These are phyloP conservation scores for Myotis myotis DNA, from an alignment of 2,797 vertebrate species.

Conservation along the genomic window DNA sequence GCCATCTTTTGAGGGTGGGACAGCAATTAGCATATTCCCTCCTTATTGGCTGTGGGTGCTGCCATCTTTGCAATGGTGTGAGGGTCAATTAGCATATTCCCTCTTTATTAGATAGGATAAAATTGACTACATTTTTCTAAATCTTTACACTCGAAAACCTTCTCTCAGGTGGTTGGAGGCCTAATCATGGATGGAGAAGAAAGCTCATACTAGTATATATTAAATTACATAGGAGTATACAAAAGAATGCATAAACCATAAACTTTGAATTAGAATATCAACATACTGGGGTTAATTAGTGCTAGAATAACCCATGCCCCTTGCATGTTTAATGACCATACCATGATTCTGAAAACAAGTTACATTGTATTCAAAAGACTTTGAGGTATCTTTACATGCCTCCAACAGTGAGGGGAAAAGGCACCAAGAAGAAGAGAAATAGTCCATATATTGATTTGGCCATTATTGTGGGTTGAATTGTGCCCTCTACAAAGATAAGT, in stretches of 20 bases:
- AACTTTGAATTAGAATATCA: not conserved
- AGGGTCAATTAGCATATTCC: no score
- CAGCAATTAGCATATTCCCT: no score
- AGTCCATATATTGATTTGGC: not conserved
- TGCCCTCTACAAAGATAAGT: not conserved
- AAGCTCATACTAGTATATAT: not conserved
- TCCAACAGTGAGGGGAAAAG: not conserved
- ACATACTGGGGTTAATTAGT: not conserved
- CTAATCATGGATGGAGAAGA: not conserved
- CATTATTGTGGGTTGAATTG: not conserved
- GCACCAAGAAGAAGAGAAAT: not conserved
- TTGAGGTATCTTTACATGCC: not conserved
- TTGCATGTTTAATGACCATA: not conserved
- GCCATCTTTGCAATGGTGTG: no score
- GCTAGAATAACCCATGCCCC: not conserved
- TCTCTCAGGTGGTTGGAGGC: not conserved
- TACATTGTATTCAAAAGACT: not conserved
- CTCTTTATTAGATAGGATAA: not conserved
- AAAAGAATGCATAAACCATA: not conserved
- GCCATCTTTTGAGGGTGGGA: no score
- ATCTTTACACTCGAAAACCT: conserved; percentile 4
- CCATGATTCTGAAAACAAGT: not conserved
- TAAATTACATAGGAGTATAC: not conserved
- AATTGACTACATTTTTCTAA: not conserved
- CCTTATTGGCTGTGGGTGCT: no score